These are phyloP conservation scores for Aporrectodea caliginosa DNA, from an alignment of 1,140 invertebrate genomes.

Conservation along the genomic window DNA sequence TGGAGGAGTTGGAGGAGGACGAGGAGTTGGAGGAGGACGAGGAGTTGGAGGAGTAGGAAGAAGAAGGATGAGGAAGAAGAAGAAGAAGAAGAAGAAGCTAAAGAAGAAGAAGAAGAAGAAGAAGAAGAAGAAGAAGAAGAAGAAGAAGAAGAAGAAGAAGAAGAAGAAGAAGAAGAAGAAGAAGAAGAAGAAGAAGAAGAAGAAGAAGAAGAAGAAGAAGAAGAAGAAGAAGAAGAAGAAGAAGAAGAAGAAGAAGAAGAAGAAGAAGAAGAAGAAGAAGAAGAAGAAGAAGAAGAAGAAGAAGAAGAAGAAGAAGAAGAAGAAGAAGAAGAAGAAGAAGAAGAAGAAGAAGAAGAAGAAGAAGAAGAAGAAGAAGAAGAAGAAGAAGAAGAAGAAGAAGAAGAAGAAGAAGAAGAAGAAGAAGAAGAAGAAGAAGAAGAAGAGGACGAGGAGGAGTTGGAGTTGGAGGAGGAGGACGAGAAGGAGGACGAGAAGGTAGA, in stretches of 20 bases:
- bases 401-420: too few relatives aligned
- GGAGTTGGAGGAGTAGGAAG: too few relatives aligned
- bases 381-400: background rate
- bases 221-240: constrained; percentile 10
- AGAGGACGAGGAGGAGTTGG: too few relatives aligned
- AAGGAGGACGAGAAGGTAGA: too few relatives aligned
- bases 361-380: background rate
- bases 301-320: background rate
- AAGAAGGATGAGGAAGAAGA: too few relatives aligned
- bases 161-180: background rate
- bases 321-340: background rate
- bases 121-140: background rate
- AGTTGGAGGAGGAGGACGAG: too few relatives aligned
- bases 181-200: background rate
- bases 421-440: too few relatives aligned
- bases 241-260: background rate
- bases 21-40: too few relatives aligned
- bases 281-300: background rate
- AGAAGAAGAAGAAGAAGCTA: too few relatives aligned
- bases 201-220: constrained; percentile 5
- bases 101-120: background rate
- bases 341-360: background rate
- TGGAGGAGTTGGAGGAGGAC: too few relatives aligned
- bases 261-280: too few relatives aligned
- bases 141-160: background rate